Evolutionary conservation across 2,888 invertebrate genomes (phyloP).

Genomic region (Epinotia nisella): DNA sequence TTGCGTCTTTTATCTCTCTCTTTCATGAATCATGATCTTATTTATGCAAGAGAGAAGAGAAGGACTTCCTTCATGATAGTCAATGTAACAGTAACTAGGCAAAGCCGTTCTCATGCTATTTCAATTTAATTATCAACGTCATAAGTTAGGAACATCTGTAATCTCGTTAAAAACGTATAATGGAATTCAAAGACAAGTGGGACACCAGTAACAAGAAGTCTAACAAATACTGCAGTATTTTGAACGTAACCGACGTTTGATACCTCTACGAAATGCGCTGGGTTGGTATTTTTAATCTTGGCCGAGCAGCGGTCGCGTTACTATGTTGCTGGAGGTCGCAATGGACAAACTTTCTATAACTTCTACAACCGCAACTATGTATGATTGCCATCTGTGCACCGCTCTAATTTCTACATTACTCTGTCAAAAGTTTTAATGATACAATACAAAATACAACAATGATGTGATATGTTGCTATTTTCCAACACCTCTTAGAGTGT

Average conservation of each 20-base stretch:
- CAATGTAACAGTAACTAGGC: no score
- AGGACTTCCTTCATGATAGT: no score
- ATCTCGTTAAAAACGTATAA: no score
- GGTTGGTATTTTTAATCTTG: slow-evolving; percentile 59
- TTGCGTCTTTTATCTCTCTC: not conserved
- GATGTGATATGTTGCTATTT: not conserved
- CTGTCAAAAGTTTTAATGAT: slow-evolving; percentile 28
- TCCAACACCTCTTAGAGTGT: slow-evolving; percentile 35
- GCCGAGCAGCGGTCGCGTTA: slow-evolving; percentile 56
- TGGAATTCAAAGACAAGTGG: no score
- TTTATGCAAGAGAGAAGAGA: not conserved
- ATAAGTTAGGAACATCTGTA: no score
- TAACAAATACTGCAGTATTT: no score
- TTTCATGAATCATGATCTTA: not conserved
- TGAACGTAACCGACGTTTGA: no score
- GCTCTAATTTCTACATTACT: slow-evolving; percentile 10
- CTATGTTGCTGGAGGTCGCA: slow-evolving; percentile 53
- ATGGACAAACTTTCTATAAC: slow-evolving; percentile 51
- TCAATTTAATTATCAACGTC: no score
- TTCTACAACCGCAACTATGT: slow-evolving; percentile 20
- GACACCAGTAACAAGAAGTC: no score
- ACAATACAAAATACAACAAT: slow-evolving; percentile 9
- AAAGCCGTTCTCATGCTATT: no score
- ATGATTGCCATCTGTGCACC: slow-evolving; percentile 17
- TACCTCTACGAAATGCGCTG: not conserved